These are phyloP conservation scores for Chelonus formosanus DNA, from an alignment of 2,888 invertebrate species.

Conservation along the genomic window DNA sequence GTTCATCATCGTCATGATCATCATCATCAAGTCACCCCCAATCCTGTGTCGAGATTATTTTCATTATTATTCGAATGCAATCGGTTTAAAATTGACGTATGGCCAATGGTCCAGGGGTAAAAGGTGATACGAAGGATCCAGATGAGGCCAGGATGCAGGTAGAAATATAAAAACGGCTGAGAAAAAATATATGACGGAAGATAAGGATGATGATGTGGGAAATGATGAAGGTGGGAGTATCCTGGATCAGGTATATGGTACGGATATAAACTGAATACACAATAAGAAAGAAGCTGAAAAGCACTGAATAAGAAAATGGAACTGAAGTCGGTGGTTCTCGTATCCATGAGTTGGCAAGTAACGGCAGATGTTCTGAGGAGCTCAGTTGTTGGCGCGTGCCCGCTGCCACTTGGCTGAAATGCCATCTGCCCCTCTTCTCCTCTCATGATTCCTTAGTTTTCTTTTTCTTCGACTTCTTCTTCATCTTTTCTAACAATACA, in stretches of 20 bases:
- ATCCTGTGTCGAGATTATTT: neutral
- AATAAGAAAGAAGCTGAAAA: conserved; percentile 41
- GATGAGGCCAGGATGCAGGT: conserved; percentile 1
- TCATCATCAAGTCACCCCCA: neutral
- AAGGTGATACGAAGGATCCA: neutral
- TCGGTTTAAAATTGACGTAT: too few species aligned
- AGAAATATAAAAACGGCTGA: conserved; percentile 37
- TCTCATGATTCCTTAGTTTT: conserved; percentile 32
- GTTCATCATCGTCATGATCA: too few species aligned
- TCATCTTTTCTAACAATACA: conserved; percentile 11
- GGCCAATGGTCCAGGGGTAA: neutral
- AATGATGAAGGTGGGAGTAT: conserved; percentile 1
- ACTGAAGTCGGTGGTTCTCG: conserved; percentile 48
- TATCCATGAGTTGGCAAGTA: conserved; percentile 45
- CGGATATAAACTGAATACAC: conserved; percentile 23
- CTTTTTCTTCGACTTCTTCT: conserved; percentile 31
- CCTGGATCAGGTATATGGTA: neutral
- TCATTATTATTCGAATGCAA: too few species aligned
- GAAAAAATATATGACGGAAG: conserved; percentile 27
- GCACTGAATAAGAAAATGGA: conserved; percentile 53
- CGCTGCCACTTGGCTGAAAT: conserved; percentile 65
- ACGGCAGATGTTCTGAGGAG: conserved; percentile 60
- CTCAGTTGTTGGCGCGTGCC: conserved; percentile 61
- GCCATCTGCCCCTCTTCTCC: conserved; percentile 42
- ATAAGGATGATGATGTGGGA: conserved; percentile 37